Evolutionary conservation across 2,113 vertebrate genomes (phyloP).

Genomic region (Fulica atra): DNA sequence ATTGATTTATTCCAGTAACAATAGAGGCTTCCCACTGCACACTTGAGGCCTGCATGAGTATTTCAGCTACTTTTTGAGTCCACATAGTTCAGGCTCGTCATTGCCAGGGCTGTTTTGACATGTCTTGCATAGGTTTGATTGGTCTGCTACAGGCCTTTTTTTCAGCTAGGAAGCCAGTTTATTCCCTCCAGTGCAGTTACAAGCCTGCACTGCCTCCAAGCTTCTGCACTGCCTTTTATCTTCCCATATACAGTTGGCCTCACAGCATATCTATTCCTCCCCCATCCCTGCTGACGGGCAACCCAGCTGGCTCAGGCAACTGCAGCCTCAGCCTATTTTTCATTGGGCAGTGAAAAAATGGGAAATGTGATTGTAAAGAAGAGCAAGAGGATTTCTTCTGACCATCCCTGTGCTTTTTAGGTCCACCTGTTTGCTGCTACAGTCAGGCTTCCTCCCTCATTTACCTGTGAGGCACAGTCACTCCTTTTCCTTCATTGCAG

Average conservation of each 20-base stretch:
- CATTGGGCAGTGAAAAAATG: neutral
- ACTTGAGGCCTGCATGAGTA: neutral
- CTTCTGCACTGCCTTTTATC: neutral
- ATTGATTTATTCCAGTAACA: neutral
- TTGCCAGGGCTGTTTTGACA: neutral
- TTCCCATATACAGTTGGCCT: neutral
- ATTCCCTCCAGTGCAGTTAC: neutral
- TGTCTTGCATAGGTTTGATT: neutral
- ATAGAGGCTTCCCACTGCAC: neutral
- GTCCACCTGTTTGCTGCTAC: neutral
- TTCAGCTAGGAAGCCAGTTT: neutral
- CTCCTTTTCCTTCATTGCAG: neutral
- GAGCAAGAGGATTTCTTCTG: neutral
- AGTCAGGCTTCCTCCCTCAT: neutral
- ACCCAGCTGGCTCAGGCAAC: neutral
- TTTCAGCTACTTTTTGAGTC: neutral
- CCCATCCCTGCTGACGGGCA: neutral
- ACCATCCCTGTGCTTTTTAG: neutral
- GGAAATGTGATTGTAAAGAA: neutral
- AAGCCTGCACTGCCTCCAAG: neutral
- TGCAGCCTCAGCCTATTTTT: neutral
- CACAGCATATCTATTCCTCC: neutral
- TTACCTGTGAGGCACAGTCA: neutral
- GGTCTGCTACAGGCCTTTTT: neutral
- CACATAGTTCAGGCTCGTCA: neutral